Evolutionary conservation across 2,113 vertebrate genomes (phyloP), one percentile per base, ranked within the genome.

Genomic region (Dipodomys stephensi): DNA sequence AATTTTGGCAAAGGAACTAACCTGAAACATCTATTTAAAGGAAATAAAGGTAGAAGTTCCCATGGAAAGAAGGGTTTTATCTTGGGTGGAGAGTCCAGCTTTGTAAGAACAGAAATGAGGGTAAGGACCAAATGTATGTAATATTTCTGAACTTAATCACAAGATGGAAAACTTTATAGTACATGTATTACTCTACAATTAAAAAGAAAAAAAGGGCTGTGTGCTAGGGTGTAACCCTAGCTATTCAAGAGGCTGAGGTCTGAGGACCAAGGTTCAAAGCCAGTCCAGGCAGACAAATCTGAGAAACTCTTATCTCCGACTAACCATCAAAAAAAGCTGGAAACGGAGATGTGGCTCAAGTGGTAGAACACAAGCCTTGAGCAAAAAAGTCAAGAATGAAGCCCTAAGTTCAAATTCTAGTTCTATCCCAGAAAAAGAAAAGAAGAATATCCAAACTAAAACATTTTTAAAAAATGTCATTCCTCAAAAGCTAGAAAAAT

Each of bases 1-100:
- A 90, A 92, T 20, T 46, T 18, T 23, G 49, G 49, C 82, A 94
- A 81, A 83, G 67, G n/a, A 76, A 62, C 62, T 28, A 65, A 27
- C 10, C 67, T 32, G 67, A 20, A 89, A 90, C 68, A 49, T 20
- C 35, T 88, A 27, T 79, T 88, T 46, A 78, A 72, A 81, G 68
- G 39, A 60, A 32, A 64, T 67, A 20, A 27, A 83, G 32, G 20
- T 0, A 39, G 74, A 4, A 6, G 44, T 4, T 39, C 27, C 88
- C 60, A 39, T 20, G 8, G 72, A 1, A 64, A 10, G 23, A 4
- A 18, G 35, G n/a, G 28, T 8, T 7, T 2, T 4, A 4, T 1
- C 19, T 18, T 0, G 4, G 74, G 57, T 7, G 2, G 9, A 25
- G 32, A 44, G 32, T 16, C 62, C 30, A 10, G 20, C 22, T 80